phyloP scores from a whole-genome alignment of 2,113 vertebrate genomes.

The Sisor rabdophorus region DNA sequence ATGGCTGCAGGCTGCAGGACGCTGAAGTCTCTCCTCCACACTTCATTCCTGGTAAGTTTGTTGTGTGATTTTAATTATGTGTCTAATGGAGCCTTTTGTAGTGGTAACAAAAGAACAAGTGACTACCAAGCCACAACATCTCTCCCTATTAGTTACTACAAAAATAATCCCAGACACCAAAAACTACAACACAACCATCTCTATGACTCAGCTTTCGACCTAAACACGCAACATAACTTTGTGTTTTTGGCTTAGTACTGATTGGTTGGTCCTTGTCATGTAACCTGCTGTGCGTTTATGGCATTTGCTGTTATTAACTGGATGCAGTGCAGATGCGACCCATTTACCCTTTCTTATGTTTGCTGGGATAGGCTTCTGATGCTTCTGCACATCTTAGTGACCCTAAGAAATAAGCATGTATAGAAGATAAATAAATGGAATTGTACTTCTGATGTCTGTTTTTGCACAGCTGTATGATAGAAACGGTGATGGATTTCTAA shows the following conservation, averaged over 20 bases:
- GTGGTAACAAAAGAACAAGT: not conserved
- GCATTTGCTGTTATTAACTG: too few species aligned
- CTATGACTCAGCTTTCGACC: not conserved
- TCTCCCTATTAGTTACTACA: not conserved
- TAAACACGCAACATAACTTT: not conserved
- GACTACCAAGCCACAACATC: not conserved
- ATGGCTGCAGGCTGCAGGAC: conserved; percentile 50
- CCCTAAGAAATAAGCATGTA: too few species aligned
- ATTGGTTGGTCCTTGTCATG: too few species aligned
- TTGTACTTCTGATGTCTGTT: conserved; percentile 16
- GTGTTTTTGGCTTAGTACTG: not conserved
- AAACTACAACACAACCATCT: not conserved
- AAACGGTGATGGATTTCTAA: conserved; percentile 57
- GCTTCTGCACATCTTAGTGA: too few species aligned
- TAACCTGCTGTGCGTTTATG: too few species aligned
- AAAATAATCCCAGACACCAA: not conserved
- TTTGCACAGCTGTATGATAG: conserved; percentile 59
- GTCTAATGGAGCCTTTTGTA: not conserved
- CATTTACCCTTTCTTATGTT: too few species aligned
- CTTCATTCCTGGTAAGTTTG: conserved; percentile 62
- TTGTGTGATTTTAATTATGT: not conserved
- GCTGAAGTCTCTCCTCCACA: conserved; percentile 57
- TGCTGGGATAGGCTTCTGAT: too few species aligned
- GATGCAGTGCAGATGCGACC: too few species aligned
- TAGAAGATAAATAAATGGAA: too few species aligned